phyloP scores from a whole-genome alignment of 1,140 invertebrate genomes.

The Mya arenaria region DNA sequence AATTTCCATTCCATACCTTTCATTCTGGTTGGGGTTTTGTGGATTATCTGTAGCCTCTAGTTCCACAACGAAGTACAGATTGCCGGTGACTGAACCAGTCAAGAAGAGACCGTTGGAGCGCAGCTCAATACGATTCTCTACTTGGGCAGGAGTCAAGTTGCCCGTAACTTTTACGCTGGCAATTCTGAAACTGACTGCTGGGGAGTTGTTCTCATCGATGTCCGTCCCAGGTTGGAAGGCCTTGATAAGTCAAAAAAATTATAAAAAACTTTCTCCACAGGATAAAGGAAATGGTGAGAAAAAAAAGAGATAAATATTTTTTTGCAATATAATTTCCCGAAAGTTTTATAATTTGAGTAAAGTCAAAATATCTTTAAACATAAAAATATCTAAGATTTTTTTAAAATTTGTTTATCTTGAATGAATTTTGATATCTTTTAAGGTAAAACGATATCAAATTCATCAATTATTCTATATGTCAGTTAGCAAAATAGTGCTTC shows the following conservation, averaged over 20 bases:
- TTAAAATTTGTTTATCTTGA: too few species aligned
- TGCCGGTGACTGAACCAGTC: not conserved
- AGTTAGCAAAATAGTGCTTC: too few species aligned
- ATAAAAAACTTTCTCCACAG: too few species aligned
- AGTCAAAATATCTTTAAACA: too few species aligned
- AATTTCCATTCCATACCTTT: not conserved
- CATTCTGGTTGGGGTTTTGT: not conserved
- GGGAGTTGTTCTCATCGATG: slow-evolving; percentile 57
- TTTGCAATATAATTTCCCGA: too few species aligned
- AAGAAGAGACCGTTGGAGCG: not conserved
- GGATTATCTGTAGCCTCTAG: slow-evolving; percentile 33
- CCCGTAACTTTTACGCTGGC: not conserved
- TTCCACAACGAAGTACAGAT: slow-evolving; percentile 11
- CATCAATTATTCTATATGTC: too few species aligned
- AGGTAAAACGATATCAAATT: too few species aligned
- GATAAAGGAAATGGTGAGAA: too few species aligned
- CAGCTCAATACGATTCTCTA: not conserved
- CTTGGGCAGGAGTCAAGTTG: not conserved
- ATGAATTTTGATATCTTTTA: too few species aligned
- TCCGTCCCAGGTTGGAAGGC: not conserved
- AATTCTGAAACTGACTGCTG: not conserved
- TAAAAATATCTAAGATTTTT: too few species aligned
- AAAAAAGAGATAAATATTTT: too few species aligned
- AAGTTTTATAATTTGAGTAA: too few species aligned
- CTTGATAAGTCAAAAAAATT: slow-evolving; percentile 3